A percentile compares a stretch with the other conserved stretches of the same genome.
phyloP scores from a whole-genome alignment of 2,797 vertebrate species.

The Scolopax bukidnonensis region DNA sequence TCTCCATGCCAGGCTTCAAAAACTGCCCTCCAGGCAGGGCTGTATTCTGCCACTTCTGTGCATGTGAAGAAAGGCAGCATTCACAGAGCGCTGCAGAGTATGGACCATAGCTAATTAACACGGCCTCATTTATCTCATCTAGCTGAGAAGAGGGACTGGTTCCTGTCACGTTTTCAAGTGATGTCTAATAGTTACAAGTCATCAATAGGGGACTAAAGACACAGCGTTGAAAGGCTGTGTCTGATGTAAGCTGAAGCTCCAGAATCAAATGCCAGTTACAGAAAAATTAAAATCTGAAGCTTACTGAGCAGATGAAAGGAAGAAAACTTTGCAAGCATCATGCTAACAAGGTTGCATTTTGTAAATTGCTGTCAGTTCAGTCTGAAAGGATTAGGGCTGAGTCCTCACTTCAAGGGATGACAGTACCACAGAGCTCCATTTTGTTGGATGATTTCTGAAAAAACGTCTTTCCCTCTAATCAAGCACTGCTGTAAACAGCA shows the following conservation, averaged over 20 bases:
- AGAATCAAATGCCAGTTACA: conserved; percentile 3
- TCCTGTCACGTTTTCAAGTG: neutral
- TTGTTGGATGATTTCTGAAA: conserved; percentile 38
- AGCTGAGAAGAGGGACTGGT: neutral
- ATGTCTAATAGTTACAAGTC: neutral
- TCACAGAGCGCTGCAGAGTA: neutral
- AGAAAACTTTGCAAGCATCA: conserved; percentile 15
- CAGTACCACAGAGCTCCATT: conserved; percentile 18
- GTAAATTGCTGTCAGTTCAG: conserved; percentile 24
- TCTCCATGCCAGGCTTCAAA: neutral
- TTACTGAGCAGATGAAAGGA: conserved; percentile 18
- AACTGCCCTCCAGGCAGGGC: neutral
- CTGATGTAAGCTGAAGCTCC: neutral
- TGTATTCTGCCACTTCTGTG: neutral
- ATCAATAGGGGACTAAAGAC: neutral
- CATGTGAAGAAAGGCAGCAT: rapidly evolving
- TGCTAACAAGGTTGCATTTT: neutral
- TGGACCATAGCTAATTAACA: neutral
- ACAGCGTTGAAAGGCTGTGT: neutral
- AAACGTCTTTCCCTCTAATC: conserved; percentile 33
- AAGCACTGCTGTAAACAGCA: conserved; percentile 34
- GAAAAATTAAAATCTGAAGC: conserved; percentile 35
- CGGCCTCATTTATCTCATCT: neutral
- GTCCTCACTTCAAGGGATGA: conserved; percentile 25
- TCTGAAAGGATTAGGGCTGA: conserved; percentile 48